Conservation (phyloP, 2,113 vertebrate genomes). For the Eptesicus fuscus region DNA sequence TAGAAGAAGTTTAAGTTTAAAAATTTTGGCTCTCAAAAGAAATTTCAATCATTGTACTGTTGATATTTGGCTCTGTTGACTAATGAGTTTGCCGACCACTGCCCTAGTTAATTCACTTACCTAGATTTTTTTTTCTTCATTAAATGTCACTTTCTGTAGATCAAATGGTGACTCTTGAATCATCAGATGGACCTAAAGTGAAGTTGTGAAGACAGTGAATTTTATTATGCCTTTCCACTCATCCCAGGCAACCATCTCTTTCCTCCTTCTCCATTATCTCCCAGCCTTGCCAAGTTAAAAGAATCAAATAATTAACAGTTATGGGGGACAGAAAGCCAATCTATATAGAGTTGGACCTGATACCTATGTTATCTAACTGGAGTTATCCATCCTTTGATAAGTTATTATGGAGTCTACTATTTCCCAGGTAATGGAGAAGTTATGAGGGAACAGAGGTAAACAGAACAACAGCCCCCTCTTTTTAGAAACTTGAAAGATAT, state of each 20-base stretch:
- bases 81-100: no score
- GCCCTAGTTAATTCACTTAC: neutral
- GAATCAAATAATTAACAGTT: neutral
- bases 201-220: neutral
- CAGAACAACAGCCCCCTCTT: neutral
- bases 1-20: no score
- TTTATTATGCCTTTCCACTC: neutral
- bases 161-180: neutral
- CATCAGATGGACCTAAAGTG: neutral
- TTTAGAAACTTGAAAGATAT: neutral
- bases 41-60: no score
- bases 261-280: neutral
- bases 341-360: neutral
- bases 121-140: conserved; percentile 3
- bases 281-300: neutral
- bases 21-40: no score
- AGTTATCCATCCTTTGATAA: neutral
- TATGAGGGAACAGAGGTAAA: neutral
- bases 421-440: neutral
- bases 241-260: neutral
- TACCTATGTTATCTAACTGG: neutral
- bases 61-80: no score
- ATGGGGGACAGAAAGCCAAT: neutral
- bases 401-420: neutral
- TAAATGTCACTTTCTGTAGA: neutral